Conservation (phyloP, 2,113 vertebrate genomes). For the Ptilonorhynchus violaceus region DNA sequence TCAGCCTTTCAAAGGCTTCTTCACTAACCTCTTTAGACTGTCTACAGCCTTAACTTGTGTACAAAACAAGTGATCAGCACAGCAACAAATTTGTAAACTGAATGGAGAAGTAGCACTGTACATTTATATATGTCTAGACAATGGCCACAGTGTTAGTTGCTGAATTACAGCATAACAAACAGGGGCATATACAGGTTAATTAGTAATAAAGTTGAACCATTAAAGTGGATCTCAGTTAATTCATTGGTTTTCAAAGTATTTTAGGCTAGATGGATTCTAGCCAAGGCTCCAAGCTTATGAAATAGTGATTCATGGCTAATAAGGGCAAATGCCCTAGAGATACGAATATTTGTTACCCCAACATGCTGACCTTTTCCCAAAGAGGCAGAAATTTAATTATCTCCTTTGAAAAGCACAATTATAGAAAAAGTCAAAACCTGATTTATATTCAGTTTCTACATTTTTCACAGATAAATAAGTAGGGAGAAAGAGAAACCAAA, state of each 20-base stretch:
- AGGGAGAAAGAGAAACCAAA: conserved; percentile 1
- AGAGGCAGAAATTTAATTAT: conserved; percentile 79
- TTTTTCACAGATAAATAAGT: conserved; percentile 67
- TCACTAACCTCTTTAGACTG: neutral
- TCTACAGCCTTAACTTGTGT: neutral
- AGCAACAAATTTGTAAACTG: neutral
- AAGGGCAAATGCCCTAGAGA: conserved; percentile 74
- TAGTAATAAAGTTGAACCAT: conserved; percentile 72
- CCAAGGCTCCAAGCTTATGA: conserved; percentile 71
- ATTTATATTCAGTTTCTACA: conserved; percentile 69
- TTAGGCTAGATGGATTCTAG: conserved; percentile 65
- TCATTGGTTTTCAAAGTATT: conserved; percentile 68
- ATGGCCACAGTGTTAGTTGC: conserved; percentile 18
- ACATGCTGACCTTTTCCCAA: conserved; percentile 73
- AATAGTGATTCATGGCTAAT: conserved; percentile 72
- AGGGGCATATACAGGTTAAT: conserved; percentile 68
- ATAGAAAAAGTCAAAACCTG: conserved; percentile 69
- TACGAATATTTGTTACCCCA: conserved; percentile 74
- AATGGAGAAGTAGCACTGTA: neutral
- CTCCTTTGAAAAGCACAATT: conserved; percentile 76
- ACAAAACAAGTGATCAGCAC: neutral
- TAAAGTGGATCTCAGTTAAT: conserved; percentile 65
- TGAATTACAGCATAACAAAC: conserved; percentile 20
- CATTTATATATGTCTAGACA: neutral
- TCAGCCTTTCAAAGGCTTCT: neutral